Base-by-base conservation (phyloP, 2,888 invertebrate genomes). In the Bedellia somnulentella region DNA sequence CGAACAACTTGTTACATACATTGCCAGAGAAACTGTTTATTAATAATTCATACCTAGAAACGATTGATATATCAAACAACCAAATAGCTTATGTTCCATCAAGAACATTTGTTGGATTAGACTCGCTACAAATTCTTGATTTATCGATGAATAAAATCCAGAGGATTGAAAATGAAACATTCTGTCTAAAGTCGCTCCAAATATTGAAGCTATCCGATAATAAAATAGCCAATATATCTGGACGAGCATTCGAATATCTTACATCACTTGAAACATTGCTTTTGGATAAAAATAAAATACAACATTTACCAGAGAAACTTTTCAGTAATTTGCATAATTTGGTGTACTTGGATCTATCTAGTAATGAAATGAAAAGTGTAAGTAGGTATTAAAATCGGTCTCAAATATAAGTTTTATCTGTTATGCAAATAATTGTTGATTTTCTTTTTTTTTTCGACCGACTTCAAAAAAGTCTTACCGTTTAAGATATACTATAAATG, bases 141-240 rank as follows among this genome's bases (percentile, higher is more conserved):
- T 57, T 89, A 12, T 83, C 84, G 3, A 80, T 79, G 34, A 89
- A 89, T 55, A 71, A 75, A 44, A 66, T 89, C 38, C 76, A 78
- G 29, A 62, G 57, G 10, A 60, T 89, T 26, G 78, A 81, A 35
- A 78, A 78, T 24, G 70, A 70, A 29, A 63, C 81, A 1, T 82
- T 87, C 43, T 68, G 79, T 28, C 55, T 87, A 27, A 61, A 51
- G 30, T 70, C 70, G 17, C 57, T 89, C 21, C 80, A 79, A 44
- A 70, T 80, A 37, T 60, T 89, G 27, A 85, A 86, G 46, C 50
- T 89, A 8, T 83, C 85, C 1, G 82, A 83, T 41, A 90, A 90
- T 49, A 75, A 80, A 49, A 79, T 87, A 44, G 64, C 62, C 29
- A 75, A 79, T 42, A 63, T 84, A 27, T 78, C 80, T 11, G 61